phyloP scores from a whole-genome alignment of 2,113 vertebrate genomes.

The Myocastor coypus region DNA sequence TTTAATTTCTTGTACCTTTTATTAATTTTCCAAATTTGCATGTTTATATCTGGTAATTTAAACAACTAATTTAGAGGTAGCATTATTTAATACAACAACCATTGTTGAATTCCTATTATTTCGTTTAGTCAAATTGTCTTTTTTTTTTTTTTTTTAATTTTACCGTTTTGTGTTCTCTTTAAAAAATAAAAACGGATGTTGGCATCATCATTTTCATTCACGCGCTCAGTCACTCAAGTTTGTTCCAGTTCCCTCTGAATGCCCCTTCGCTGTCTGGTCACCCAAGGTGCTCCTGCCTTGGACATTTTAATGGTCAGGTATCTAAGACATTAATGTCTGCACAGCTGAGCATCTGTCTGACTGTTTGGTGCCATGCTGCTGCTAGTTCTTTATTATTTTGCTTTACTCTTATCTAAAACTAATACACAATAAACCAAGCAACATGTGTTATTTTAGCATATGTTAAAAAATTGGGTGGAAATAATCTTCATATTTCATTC shows the following conservation, averaged over 20 bases:
- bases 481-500: slow-evolving; percentile 8
- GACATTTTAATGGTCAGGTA: neutral
- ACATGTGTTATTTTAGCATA: neutral
- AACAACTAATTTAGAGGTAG: no score
- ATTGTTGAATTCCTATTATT: no score
- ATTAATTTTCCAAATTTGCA: no score
- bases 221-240: neutral
- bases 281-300: neutral
- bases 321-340: neutral
- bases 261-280: neutral
- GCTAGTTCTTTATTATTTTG: neutral
- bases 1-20: no score
- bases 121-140: no score
- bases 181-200: no score
- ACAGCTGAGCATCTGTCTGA: neutral
- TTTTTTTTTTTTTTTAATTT: no score
- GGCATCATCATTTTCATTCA: neutral
- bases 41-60: no score
- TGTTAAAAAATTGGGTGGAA: neutral
- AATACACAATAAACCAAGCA: neutral
- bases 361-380: neutral
- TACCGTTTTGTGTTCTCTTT: no score
- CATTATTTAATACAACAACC: no score
- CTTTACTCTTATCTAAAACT: neutral
- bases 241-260: neutral